phyloP scores from a whole-genome alignment of 2,888 invertebrate species.

The Clanis bilineata region DNA sequence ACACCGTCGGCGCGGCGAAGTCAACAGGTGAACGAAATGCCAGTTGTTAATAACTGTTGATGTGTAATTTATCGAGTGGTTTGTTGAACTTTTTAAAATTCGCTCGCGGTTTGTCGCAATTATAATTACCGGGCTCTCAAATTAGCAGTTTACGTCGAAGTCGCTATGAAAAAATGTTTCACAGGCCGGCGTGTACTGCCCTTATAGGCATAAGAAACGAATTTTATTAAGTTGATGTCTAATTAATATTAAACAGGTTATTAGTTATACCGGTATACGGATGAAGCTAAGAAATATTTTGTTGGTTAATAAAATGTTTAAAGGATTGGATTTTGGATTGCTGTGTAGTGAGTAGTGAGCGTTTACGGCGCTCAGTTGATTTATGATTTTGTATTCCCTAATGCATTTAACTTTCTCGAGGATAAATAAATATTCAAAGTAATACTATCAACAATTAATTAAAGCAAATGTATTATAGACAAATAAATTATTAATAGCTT shows the following conservation, averaged over 20 bases:
- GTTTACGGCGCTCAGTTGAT: background rate
- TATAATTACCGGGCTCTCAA: background rate
- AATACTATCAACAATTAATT: background rate
- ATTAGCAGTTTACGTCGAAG: background rate
- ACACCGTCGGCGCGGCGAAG: background rate
- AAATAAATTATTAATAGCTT: background rate
- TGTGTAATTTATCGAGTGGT: constrained; percentile 33
- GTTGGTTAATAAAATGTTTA: background rate
- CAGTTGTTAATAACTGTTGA: constrained; percentile 41
- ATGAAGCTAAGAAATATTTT: background rate
- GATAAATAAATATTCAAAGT: background rate
- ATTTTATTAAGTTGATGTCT: background rate
- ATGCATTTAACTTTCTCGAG: background rate
- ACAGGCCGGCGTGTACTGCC: background rate
- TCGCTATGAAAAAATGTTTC: background rate
- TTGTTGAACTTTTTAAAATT: constrained; percentile 29
- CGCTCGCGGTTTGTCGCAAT: background rate
- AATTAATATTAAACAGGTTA: background rate
- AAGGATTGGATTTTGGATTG: background rate
- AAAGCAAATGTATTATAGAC: background rate
- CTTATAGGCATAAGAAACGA: background rate
- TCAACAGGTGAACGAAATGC: constrained; percentile 49
- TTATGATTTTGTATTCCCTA: background rate
- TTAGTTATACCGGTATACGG: background rate
- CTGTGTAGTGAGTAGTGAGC: background rate